Percentiles rank a stretch among this genome's conserved stretches.
phyloP scores from a whole-genome alignment of 2,797 vertebrate genomes.

The Crypturellus tataupa region DNA sequence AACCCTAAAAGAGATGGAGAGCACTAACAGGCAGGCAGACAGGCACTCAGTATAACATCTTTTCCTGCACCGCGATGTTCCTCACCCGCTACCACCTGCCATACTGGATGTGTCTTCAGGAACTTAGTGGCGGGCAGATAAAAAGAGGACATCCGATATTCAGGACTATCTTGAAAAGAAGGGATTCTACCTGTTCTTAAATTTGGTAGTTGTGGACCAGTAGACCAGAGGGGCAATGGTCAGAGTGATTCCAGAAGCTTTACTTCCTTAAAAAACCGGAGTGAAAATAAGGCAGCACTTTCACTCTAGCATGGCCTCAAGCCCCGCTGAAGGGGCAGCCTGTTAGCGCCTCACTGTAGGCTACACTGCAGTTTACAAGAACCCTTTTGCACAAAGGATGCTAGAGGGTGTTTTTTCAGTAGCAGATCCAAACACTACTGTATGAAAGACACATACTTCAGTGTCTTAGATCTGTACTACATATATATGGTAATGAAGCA shows the following conservation, averaged over 20 bases:
- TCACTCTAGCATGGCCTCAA: background rate
- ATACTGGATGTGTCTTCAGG: background rate
- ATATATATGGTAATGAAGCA: background rate
- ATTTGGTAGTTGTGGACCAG: background rate
- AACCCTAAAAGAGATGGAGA: background rate
- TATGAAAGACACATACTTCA: background rate
- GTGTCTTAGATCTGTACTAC: background rate
- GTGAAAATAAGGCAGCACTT: background rate
- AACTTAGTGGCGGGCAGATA: background rate
- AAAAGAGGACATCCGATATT: constrained; percentile 38
- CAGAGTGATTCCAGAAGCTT: background rate
- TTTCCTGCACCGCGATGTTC: background rate
- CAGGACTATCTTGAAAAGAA: background rate
- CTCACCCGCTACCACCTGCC: constrained; percentile 27
- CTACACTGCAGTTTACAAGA: background rate
- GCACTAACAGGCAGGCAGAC: background rate
- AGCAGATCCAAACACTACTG: background rate
- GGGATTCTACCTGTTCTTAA: background rate
- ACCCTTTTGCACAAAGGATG: background rate
- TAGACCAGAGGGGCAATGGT: background rate
- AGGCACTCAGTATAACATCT: constrained; percentile 37
- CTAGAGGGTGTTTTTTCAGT: background rate
- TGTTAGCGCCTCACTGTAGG: background rate
- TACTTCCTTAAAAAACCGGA: background rate
- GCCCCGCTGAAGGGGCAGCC: background rate